Conservation (phyloP, 2,888 invertebrate genomes). For the Drosophila meridionalis region DNA sequence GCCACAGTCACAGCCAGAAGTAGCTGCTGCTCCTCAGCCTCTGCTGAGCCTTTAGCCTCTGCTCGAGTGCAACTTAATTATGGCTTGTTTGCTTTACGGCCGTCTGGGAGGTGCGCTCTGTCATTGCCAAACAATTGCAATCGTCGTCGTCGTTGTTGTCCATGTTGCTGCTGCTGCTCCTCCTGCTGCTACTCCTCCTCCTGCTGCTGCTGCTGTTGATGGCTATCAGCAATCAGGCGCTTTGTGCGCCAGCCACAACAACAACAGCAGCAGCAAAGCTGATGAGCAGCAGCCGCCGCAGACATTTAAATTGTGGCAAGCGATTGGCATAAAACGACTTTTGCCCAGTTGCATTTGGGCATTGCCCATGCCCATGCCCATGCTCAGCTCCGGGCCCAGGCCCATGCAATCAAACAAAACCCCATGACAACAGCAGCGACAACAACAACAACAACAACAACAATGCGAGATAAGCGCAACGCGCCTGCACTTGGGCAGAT, state of each 20-base stretch:
- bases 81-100: constrained; percentile 76
- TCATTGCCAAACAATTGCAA: constrained; percentile 79
- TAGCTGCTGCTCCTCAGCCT: constrained; percentile 26
- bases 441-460: constrained; percentile 25
- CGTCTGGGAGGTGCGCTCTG: constrained; percentile 80
- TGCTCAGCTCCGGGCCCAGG: constrained; percentile 4
- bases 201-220: constrained; percentile 58
- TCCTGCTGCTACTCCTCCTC: constrained; percentile 32
- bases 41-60: constrained; percentile 16
- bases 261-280: constrained; percentile 44
- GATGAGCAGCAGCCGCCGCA: constrained; percentile 70
- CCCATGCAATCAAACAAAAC: constrained; percentile 48
- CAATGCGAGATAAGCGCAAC: constrained; percentile 29
- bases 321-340: constrained; percentile 37
- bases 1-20: constrained; percentile 14
- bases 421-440: constrained; percentile 46
- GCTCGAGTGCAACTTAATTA: constrained; percentile 76
- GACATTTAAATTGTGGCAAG: constrained; percentile 55
- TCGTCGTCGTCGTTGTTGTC: constrained; percentile 41
- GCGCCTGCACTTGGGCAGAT: constrained; percentile 7
- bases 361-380: constrained; percentile 18
- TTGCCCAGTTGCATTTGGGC: constrained; percentile 42
- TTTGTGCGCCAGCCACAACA: constrained; percentile 72
- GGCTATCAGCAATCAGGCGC: constrained; percentile 81
- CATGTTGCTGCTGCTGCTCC: constrained; percentile 40